Evolutionary conservation across 2,888 invertebrate species (phyloP).

Genomic region (Trachelus iudaicus): DNA sequence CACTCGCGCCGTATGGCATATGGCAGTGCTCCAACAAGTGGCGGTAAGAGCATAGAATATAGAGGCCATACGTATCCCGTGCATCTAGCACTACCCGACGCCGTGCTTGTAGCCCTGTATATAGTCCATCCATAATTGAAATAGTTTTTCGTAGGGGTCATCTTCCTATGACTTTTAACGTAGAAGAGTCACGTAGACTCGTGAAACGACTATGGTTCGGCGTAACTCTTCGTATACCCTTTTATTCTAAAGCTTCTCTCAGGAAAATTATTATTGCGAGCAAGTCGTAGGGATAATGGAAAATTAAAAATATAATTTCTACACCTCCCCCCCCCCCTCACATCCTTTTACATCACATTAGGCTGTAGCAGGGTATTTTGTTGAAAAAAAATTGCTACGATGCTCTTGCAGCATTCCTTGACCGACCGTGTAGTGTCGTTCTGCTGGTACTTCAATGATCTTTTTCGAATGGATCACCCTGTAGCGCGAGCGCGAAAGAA

Average conservation of each 20-base stretch:
- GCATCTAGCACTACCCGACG: neutral
- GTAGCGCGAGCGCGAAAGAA: neutral
- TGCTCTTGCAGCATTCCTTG: neutral
- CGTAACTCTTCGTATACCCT: neutral
- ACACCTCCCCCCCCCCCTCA: no score
- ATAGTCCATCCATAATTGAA: no score
- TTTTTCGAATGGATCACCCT: neutral
- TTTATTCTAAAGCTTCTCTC: neutral
- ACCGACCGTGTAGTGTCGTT: neutral
- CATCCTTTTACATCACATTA: neutral
- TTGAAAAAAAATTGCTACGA: neutral
- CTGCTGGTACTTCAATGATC: neutral
- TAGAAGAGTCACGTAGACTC: no score
- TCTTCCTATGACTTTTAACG: no score
- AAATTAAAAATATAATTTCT: neutral
- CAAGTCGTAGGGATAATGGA: neutral
- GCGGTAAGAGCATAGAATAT: constrained; percentile 26
- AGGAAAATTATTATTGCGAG: neutral
- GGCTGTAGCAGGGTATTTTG: neutral
- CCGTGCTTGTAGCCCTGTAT: neutral
- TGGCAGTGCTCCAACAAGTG: constrained; percentile 60
- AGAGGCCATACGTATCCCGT: neutral
- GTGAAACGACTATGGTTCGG: neutral
- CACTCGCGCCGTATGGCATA: constrained; percentile 35
- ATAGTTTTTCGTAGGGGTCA: no score